Evolutionary conservation across 1,140 invertebrate genomes (phyloP).

Genomic region (Megalonaias nervosa): DNA sequence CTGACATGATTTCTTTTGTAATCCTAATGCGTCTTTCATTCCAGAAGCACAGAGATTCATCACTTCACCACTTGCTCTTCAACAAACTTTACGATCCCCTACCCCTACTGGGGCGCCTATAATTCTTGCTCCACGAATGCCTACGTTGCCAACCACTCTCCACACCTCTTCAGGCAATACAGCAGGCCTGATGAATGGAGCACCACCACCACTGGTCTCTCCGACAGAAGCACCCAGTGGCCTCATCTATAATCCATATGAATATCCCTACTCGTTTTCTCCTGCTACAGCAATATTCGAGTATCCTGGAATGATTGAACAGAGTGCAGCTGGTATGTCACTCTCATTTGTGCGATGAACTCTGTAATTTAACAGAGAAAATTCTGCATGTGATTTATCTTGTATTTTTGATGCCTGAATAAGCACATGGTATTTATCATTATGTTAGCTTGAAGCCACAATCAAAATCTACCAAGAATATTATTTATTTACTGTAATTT

Average conservation of each 20-base stretch:
- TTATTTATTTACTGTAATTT: constrained; percentile 13
- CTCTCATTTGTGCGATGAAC: constrained; percentile 43
- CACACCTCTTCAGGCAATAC: constrained; percentile 30
- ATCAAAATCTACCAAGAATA: constrained; percentile 2
- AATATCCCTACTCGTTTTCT: constrained; percentile 50
- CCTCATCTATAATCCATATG: constrained; percentile 60
- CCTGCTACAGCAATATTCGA: constrained; percentile 61
- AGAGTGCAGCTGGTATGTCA: constrained; percentile 63
- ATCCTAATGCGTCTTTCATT: constrained; percentile 1
- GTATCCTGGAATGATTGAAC: constrained; percentile 57
- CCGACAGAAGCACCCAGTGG: constrained; percentile 49
- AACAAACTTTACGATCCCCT: constrained; percentile 44
- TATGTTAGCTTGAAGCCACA: constrained; percentile 12
- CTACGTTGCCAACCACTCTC: constrained; percentile 23
- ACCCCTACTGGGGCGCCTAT: constrained; percentile 59
- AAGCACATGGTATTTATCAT: neutral
- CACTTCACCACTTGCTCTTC: constrained; percentile 50
- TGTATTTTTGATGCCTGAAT: constrained; percentile 1
- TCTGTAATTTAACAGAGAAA: constrained; percentile 4
- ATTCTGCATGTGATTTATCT: neutral
- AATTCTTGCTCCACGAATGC: constrained; percentile 59
- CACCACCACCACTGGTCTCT: constrained; percentile 63
- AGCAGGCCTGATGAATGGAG: constrained; percentile 51
- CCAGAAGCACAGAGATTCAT: constrained; percentile 60
- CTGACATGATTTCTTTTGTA: no score